Base-by-base conservation (phyloP, 2,797 vertebrate genomes). In the Epinephelus malabaricus region DNA sequence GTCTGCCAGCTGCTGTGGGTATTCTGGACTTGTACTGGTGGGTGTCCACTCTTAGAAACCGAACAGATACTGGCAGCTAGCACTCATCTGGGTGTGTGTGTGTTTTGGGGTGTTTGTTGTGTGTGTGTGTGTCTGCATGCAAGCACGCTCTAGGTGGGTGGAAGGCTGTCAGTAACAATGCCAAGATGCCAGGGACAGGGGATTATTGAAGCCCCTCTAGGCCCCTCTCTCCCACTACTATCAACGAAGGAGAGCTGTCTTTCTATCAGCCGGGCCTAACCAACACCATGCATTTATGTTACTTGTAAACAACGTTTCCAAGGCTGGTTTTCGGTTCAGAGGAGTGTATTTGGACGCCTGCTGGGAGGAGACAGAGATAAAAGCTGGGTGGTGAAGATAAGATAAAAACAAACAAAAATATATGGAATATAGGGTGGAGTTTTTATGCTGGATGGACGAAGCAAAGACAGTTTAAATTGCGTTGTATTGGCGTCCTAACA, bases 121-220 rank as follows among this genome's bases (percentile, higher is more conserved):
- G 61, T 76, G 2, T 21, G 21, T 61, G 43, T 64, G 61, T 51
- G 65, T 78, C 62, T 80, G 69, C 77, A 73, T 73, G 82, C 64
- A 51, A 51, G 78, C 64, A 21, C 4, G 25, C 81, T 82, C 56
- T 74, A n/a, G 77, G 90, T 90, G 82, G 88, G 89, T 89, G 90
- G 88, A 91, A 84, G 90, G 89, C 89, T 95, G 94, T 95, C 94
- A 92, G 92, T 90, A 90, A 92, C 91, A 90, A 90, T 89, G 88
- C 91, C 83, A 91, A 88, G 87, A 91, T 90, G 88, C 87, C 87
- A 92, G 87, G 84, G 86, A 90, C 86, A 86, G 90, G 90, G 85
- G 89, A 89, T 94, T 91, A 92, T 94, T 92, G 90, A 90, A 91
- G 85, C 87, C 89, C 88, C 86, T 89, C 81, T 73, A 85, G 73